phyloP scores from a whole-genome alignment of 1,140 invertebrate genomes.

The Drosophila kepulauana region DNA sequence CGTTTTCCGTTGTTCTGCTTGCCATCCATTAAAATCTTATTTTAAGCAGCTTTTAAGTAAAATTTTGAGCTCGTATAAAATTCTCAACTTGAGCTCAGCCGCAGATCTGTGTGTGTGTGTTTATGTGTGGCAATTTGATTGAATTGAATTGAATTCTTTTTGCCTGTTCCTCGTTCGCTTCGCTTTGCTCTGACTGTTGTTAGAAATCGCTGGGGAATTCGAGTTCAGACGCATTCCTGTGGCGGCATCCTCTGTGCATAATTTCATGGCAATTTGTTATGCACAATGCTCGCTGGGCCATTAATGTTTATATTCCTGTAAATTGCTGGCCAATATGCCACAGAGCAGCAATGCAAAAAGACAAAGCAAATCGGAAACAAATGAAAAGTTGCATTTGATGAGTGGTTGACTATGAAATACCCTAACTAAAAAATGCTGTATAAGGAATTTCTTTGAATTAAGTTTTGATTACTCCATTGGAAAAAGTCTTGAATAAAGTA shows the following conservation, averaged over 20 bases:
- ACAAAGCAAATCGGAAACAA: not conserved
- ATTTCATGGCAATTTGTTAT: slow-evolving; percentile 51
- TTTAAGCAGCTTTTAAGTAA: slow-evolving; percentile 59
- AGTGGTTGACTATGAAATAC: not conserved
- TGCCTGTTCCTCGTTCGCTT: not conserved
- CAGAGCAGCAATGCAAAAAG: not conserved
- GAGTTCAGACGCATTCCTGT: not conserved
- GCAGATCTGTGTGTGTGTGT: not conserved
- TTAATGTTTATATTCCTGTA: slow-evolving; percentile 43
- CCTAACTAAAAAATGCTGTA: not conserved
- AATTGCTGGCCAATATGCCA: slow-evolving; percentile 35
- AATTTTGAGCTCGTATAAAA: slow-evolving; percentile 28
- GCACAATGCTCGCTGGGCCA: slow-evolving; percentile 45
- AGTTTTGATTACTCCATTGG: no score
- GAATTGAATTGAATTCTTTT: slow-evolving; percentile 40
- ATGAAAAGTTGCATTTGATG: not conserved
- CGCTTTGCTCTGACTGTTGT: not conserved
- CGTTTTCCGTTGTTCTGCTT: not conserved
- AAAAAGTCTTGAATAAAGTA: no score
- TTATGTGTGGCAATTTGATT: slow-evolving; percentile 42
- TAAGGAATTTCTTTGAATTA: not conserved
- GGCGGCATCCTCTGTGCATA: slow-evolving; percentile 20
- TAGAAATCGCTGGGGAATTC: not conserved
- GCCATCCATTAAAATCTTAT: slow-evolving; percentile 41
- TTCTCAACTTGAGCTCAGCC: slow-evolving; percentile 10